These are phyloP conservation scores for Enteromius viviparus DNA, from an alignment of 2,797 vertebrate species.

Conservation along the genomic window DNA sequence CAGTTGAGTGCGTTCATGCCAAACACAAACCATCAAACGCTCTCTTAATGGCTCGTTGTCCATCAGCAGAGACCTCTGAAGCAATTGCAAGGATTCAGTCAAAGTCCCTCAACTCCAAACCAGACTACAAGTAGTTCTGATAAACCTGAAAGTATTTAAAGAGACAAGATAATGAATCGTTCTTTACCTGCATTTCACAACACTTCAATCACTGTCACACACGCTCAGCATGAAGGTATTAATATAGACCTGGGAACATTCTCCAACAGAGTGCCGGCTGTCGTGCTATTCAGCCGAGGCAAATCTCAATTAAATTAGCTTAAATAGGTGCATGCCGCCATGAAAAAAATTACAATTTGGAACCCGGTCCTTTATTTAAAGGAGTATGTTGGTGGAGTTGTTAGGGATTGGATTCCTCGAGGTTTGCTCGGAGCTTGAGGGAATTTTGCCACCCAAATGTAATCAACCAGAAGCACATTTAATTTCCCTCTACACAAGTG, in stretches of 20 bases:
- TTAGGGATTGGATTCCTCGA: conserved; percentile 10
- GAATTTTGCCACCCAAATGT: conserved; percentile 36
- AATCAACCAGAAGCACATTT: conserved; percentile 55
- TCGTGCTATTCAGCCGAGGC: conserved; percentile 20
- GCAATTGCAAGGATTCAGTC: conserved; percentile 6
- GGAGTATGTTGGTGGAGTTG: background rate
- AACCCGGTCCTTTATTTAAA: conserved; percentile 3
- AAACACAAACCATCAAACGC: conserved; percentile 53
- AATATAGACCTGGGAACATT: conserved; percentile 29
- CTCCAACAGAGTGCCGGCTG: conserved; percentile 13
- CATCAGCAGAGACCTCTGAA: conserved; percentile 39
- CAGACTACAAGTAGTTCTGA: background rate
- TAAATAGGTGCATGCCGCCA: conserved; percentile 20
- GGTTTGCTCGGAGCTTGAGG: conserved; percentile 19
- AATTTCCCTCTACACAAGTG: conserved; percentile 50
- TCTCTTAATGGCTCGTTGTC: conserved; percentile 47
- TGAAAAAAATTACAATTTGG: conserved; percentile 28
- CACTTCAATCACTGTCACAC: conserved; percentile 52
- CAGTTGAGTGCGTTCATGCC: conserved; percentile 13
- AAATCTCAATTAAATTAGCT: conserved; percentile 35
- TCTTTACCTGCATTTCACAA: conserved; percentile 37
- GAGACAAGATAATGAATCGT: conserved; percentile 36
- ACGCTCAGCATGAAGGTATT: background rate
- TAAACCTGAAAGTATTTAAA: conserved; percentile 40
- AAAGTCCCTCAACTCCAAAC: conserved; percentile 27